Base-by-base conservation (phyloP, 1,140 invertebrate genomes). In the Contarinia nasturtii region DNA sequence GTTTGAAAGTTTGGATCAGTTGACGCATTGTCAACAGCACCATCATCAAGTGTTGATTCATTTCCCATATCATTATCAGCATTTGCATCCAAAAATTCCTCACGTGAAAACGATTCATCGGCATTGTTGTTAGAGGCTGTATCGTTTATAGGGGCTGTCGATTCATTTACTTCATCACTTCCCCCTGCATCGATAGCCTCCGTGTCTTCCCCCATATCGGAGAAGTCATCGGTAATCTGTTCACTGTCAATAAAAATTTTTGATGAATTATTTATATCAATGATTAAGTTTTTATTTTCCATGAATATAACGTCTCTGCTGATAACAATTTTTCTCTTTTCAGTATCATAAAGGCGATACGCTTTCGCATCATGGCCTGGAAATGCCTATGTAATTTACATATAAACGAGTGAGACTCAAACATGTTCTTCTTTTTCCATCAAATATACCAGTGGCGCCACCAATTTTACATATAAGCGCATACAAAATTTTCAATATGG, bases 291-390 rank as follows among this genome's bases (percentile, higher is more conserved):
- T 14, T 15, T 7, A 18, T 40, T 40, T 14, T 40, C 37, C 37
- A 15, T 40, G 14, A 40, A 40, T 5, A 40, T 40, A 14, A 40
- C 37, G 12, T 40, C 37, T 4, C 37, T 3, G 7, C 14, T 18
- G 14, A 40, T 18, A 5, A 15, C 37, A 40, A 40, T 40, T 12
- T 40, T 40, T 7, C 12, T 40, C 3, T 4, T 18, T n/a, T 40
- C 14, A 3, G 14, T n/a, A 7, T 45, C 44, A 18, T 42, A 49
- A 17, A 49, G n/a, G 5, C 44, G 36, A 17, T 49, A 46, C n/a
- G 44, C 37, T 18, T 49, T 49, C 27, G 44, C 27, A n/a, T n/a
- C n/a, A n/a, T n/a, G n/a, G n/a, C n/a, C n/a, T n/a, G n/a, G n/a
- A n/a, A n/a, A n/a, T n/a, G n/a, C n/a, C n/a, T n/a, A n/a, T n/a